These are phyloP conservation scores for Gymnogyps californianus DNA, from an alignment of 2,113 vertebrate genomes.

Conservation along the genomic window DNA sequence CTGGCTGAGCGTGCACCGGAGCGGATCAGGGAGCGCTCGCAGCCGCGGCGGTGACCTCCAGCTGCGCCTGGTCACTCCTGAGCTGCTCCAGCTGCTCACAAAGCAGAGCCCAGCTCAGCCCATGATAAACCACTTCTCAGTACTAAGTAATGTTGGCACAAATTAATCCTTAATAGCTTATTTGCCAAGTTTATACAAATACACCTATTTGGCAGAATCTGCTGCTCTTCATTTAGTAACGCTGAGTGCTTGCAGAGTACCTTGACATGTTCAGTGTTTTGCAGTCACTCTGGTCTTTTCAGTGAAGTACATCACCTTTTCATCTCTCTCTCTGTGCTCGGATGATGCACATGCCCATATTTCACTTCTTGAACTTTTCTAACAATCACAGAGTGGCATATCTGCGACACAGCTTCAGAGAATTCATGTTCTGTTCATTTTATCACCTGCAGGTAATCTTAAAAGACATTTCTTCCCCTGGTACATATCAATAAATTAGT, in stretches of 20 bases:
- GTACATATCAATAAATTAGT: not conserved
- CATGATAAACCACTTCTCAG: not conserved
- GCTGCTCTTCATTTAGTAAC: not conserved
- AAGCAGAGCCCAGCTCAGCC: not conserved
- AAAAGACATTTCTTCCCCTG: not conserved
- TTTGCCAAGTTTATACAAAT: not conserved
- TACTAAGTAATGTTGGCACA: not conserved
- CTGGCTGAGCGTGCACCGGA: accelerated
- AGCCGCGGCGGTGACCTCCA: too few relatives aligned
- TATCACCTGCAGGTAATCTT: not conserved
- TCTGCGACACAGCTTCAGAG: not conserved
- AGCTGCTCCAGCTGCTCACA: not conserved
- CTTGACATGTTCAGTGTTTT: not conserved
- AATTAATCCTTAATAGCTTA: not conserved
- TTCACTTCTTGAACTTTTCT: not conserved
- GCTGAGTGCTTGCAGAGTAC: not conserved
- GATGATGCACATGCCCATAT: not conserved
- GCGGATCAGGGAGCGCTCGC: not conserved
- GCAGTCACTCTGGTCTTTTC: not conserved
- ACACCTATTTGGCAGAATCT: not conserved
- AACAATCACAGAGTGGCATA: not conserved
- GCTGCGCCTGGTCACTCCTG: not conserved
- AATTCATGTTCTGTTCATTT: not conserved
- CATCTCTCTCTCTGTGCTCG: not conserved
- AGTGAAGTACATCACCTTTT: not conserved